Evolutionary conservation across 2,113 vertebrate species (phyloP).

Genomic region (Vidua chalybeata): DNA sequence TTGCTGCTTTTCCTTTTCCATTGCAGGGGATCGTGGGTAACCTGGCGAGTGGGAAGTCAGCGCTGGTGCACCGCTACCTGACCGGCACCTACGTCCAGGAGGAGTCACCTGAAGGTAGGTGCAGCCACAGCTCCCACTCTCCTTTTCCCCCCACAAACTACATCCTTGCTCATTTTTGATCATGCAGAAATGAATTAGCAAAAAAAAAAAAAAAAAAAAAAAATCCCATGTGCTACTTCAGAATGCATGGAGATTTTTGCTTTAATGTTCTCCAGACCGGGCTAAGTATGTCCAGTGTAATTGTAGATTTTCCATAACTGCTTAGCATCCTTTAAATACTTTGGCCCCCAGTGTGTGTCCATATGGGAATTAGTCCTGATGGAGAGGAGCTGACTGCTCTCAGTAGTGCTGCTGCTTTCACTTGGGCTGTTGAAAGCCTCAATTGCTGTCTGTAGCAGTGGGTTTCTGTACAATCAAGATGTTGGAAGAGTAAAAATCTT

Average conservation of each 20-base stretch:
- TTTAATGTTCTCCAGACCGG: background rate
- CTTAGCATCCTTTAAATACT: background rate
- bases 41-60: constrained; percentile 95
- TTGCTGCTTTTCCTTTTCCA: background rate
- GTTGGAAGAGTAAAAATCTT: background rate
- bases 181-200: background rate
- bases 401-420: background rate
- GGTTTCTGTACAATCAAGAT: background rate
- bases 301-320: background rate
- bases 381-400: background rate
- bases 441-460: background rate
- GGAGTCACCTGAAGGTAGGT: constrained; percentile 95
- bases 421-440: background rate
- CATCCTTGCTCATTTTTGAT: background rate
- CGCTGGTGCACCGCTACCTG: constrained; percentile 95
- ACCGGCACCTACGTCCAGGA: constrained; percentile 97
- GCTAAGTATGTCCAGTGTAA: background rate
- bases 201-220: background rate
- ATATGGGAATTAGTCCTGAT: background rate
- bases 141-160: fast-evolving
- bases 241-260: background rate
- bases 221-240: background rate
- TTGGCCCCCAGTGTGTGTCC: background rate
- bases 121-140: background rate
- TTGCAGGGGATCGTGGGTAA: constrained; percentile 96